Base-by-base conservation (phyloP, 2,888 invertebrate species). In the Leptopterna dolabrata region DNA sequence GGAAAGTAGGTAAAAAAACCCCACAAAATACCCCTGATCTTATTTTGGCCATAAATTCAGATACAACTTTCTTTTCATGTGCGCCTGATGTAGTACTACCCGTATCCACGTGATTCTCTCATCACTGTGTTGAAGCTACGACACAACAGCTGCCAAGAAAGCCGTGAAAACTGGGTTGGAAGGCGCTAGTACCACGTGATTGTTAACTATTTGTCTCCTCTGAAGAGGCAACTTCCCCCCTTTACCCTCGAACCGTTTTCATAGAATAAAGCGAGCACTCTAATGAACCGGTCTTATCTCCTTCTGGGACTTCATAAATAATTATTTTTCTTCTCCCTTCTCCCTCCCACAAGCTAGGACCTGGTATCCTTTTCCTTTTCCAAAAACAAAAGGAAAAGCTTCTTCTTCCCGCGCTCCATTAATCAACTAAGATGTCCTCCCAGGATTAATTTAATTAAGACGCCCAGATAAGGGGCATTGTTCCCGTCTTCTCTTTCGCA, bases 301-400 rank as follows among this genome's bases (percentile, higher is more conserved):
- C 88, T 87, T 76, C 45, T 41, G 87, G 87, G 88, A 86, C 88
- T 88, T 89, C 89, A 89, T 89, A 89, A 89, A 89, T 89, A 89
- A 89, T 89, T 89, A 88, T 88, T 88, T 88, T 89, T 89, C 88
- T 87, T 89, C 86, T 85, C 87, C 45, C 73, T 36, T 2, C 2
- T 63, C 55, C 16, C 11, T 27, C 9, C n/a, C 16, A 29, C 76
- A 63, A 14, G 14, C 43, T 30, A n/a, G 70, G 27, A 24, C 70
- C 70, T 47, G 47, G 51, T 27, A 19, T 71, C 71, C 29, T 41
- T 41, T 41, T 41, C 73, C 36, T 73, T 73, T 36, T 45, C 51
- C 73, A 73, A 85, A 87, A 87, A 87, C 87, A 87, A 87, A 87
- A 85, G 87, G 85, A 85, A 85, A 85, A 85, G 71, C 85, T 85